phyloP scores from a whole-genome alignment of 2,888 invertebrate genomes.

The Colletes collaris region DNA sequence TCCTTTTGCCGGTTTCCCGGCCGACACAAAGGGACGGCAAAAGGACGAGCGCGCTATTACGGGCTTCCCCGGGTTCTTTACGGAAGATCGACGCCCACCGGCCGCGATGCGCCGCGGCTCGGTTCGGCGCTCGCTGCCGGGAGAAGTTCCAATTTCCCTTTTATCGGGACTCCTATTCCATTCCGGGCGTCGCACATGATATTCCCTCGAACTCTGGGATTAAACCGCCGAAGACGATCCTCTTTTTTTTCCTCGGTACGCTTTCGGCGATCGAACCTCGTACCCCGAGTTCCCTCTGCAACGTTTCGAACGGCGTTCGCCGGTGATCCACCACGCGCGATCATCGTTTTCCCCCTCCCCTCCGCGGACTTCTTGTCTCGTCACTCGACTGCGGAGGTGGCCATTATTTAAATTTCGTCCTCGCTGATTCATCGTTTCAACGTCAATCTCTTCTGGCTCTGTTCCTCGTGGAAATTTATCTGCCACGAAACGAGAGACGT shows the following conservation, averaged over 20 bases:
- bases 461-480: constrained; percentile 52
- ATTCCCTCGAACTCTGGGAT: constrained; percentile 44
- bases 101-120: not conserved
- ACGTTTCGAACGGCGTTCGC: constrained; percentile 1
- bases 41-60: constrained; percentile 29
- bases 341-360: constrained; percentile 28
- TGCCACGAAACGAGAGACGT: constrained; percentile 14
- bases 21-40: constrained; percentile 35
- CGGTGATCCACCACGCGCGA: constrained; percentile 31
- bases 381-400: constrained; percentile 36
- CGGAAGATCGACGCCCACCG: constrained; percentile 61
- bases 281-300: not conserved
- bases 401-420: constrained; percentile 61
- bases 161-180: constrained; percentile 44
- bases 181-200: constrained; percentile 44
- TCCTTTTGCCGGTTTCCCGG: constrained; percentile 46
- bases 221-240: constrained; percentile 24
- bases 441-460: constrained; percentile 53
- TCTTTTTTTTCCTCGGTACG: constrained; percentile 39
- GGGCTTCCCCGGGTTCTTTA: constrained; percentile 40
- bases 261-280: constrained; percentile 50
- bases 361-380: constrained; percentile 1
- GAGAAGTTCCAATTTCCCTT: constrained; percentile 55
- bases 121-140: constrained; percentile 5
- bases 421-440: constrained; percentile 63